Evolutionary conservation across 2,113 vertebrate genomes (phyloP).

Genomic region (Oreochromis spilurus): DNA sequence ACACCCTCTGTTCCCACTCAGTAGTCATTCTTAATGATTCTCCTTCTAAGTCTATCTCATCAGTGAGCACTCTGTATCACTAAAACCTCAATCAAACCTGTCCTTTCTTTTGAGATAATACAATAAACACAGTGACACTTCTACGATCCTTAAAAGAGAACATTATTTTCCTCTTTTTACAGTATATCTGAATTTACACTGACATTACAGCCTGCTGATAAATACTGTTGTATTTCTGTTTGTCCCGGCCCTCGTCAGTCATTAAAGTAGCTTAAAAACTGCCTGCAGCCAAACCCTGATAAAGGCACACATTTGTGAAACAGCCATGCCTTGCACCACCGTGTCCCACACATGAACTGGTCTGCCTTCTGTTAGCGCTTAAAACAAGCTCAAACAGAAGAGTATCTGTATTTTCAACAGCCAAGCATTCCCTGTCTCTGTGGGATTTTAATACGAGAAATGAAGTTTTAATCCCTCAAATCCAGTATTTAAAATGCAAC

Average conservation of each 20-base stretch:
- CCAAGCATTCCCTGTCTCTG: neutral
- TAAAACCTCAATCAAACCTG: neutral
- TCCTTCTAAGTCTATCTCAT: neutral
- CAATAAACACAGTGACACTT: conserved; percentile 25
- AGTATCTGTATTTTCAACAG: neutral
- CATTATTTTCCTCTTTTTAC: conserved; percentile 12
- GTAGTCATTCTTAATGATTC: conserved; percentile 16
- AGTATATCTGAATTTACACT: conserved; percentile 51
- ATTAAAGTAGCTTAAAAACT: conserved; percentile 38
- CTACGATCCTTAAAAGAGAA: conserved; percentile 9
- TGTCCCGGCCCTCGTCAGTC: neutral
- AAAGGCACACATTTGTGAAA: conserved; percentile 69
- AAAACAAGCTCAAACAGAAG: neutral
- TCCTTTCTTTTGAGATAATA: neutral
- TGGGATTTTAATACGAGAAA: neutral
- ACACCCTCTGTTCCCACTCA: conserved; percentile 17
- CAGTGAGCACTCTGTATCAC: neutral
- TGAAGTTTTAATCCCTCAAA: neutral
- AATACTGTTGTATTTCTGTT: conserved; percentile 25
- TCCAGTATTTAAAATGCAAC: neutral
- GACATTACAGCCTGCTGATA: conserved; percentile 36
- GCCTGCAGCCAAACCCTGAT: conserved; percentile 49
- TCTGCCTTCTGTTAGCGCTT: neutral
- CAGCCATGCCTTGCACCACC: conserved; percentile 25
- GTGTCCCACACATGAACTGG: neutral